Evolutionary conservation across 2,888 invertebrate species (phyloP).

Genomic region (Heliconius sara): DNA sequence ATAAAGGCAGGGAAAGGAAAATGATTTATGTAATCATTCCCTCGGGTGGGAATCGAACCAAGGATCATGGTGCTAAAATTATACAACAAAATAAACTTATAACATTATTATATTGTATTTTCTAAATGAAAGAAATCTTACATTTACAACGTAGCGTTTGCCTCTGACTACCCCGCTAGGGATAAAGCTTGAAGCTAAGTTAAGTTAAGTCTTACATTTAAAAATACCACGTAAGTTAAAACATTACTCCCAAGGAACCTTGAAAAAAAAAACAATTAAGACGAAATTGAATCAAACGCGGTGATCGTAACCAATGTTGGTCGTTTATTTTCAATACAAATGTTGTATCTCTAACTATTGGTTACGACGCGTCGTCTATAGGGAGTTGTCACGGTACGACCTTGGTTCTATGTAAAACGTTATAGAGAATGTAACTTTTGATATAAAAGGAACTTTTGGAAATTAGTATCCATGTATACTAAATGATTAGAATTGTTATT

Average conservation of each 20-base stretch:
- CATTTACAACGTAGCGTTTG: too few species aligned
- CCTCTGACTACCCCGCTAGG: too few species aligned
- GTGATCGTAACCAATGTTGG: conserved; percentile 6
- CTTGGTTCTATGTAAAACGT: neutral
- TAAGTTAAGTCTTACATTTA: neutral
- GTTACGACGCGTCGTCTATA: conserved; percentile 1
- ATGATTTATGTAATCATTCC: too few species aligned
- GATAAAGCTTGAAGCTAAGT: too few species aligned
- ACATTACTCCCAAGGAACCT: neutral
- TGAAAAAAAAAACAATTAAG: conserved; percentile 7
- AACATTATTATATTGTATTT: too few species aligned
- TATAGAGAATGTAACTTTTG: neutral
- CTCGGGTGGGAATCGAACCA: too few species aligned
- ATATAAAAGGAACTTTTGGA: neutral
- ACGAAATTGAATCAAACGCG: neutral
- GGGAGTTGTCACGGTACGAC: conserved; percentile 28
- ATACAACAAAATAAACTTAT: too few species aligned
- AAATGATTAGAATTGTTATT: too few species aligned
- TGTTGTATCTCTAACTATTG: conserved; percentile 14
- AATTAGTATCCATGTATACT: neutral
- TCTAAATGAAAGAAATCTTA: neutral
- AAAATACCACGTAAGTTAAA: neutral
- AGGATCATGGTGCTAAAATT: too few species aligned
- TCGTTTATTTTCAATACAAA: conserved; percentile 33
- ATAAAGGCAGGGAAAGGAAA: too few species aligned